phyloP scores from a whole-genome alignment of 2,888 invertebrate species.

The Hetaerina titia region DNA sequence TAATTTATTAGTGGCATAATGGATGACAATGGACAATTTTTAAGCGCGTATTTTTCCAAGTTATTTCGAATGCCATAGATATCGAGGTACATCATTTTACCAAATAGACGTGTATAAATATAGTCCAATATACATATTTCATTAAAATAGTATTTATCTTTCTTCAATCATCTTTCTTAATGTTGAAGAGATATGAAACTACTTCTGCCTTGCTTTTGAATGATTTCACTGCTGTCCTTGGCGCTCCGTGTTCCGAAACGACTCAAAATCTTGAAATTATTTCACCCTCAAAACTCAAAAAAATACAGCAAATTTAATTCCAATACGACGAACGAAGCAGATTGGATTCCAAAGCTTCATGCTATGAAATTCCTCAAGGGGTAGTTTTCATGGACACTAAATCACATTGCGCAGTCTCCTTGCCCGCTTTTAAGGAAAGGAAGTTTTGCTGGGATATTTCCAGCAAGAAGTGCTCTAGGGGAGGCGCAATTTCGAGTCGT shows the following conservation, averaged over 20 bases:
- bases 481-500: constrained; percentile 3
- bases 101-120: too few species aligned
- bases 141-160: too few species aligned
- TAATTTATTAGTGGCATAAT: too few species aligned
- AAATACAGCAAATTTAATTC: not conserved
- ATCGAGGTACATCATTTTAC: too few species aligned
- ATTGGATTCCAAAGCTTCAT: not conserved
- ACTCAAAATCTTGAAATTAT: not conserved
- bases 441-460: not conserved
- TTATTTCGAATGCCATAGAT: too few species aligned
- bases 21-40: too few species aligned
- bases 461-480: not conserved
- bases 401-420: constrained; percentile 5
- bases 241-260: not conserved
- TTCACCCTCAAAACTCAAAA: not conserved
- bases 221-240: not conserved
- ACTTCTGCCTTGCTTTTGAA: not conserved
- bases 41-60: too few species aligned
- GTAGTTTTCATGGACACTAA: not conserved
- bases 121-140: too few species aligned
- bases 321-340: not conserved
- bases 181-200: too few species aligned
- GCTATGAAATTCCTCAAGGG: not conserved
- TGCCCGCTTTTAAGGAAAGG: not conserved
- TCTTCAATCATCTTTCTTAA: too few species aligned